Percentiles rank a stretch among this genome's conserved stretches.
These are phyloP conservation scores for Tetramorium bicarinatum DNA, from an alignment of 2,888 invertebrate species.

Conservation along the genomic window DNA sequence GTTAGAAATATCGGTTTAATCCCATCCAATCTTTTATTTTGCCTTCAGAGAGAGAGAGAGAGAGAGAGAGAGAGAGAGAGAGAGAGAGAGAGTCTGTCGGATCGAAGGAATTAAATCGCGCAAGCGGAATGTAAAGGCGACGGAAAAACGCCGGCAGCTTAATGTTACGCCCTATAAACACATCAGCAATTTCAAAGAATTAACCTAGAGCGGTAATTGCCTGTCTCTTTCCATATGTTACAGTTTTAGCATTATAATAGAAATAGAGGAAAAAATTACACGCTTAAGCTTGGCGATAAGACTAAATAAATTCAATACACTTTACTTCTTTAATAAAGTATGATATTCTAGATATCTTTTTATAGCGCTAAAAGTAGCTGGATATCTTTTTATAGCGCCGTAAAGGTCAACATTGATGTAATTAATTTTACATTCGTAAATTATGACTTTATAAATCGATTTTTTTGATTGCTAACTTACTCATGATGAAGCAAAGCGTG, in stretches of 20 bases:
- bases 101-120: background rate
- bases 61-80: constrained; percentile 3
- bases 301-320: background rate
- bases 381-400: background rate
- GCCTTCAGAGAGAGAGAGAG: background rate
- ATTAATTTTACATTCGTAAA: background rate
- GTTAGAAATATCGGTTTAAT: constrained; percentile 40
- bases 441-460: background rate
- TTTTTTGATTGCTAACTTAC: background rate
- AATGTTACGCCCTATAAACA: background rate
- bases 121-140: constrained; percentile 17
- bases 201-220: background rate
- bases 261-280: background rate
- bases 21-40: constrained; percentile 18
- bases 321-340: background rate
- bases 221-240: background rate
- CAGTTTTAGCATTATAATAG: background rate
- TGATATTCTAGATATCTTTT: background rate
- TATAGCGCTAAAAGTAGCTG: background rate
- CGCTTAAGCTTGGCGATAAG: background rate
- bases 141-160: constrained; percentile 22
- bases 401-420: background rate
- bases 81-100: background rate
- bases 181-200: background rate
- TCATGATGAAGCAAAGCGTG: background rate